Conservation (phyloP, 2,797 vertebrate genomes). For the Hyperoplus immaculatus region DNA sequence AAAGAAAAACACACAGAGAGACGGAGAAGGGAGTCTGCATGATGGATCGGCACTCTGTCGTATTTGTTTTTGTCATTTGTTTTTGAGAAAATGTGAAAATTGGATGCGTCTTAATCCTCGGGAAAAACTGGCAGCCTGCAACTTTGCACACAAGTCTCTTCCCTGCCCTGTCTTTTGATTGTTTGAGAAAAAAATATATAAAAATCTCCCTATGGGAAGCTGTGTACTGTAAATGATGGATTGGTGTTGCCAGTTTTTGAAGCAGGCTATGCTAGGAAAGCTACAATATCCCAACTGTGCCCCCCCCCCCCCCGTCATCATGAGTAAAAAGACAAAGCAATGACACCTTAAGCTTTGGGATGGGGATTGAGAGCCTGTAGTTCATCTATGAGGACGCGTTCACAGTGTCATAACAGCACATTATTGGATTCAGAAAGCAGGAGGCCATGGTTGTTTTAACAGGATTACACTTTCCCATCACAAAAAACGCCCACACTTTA, state of each 20-base stretch:
- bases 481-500: background rate
- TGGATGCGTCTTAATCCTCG: conserved; percentile 1
- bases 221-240: conserved; percentile 21
- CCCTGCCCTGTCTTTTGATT: background rate
- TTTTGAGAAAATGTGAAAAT: conserved; percentile 15
- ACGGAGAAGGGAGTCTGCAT: background rate
- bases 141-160: background rate
- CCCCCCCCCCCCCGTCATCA: conserved; percentile 31
- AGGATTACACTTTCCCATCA: conserved; percentile 23
- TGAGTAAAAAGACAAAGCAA: conserved; percentile 17
- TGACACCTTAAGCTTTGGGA: background rate
- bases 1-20: conserved; percentile 8
- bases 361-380: conserved; percentile 3
- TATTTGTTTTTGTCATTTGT: conserved; percentile 26
- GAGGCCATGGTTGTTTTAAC: conserved; percentile 9
- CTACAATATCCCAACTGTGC: conserved; percentile 22
- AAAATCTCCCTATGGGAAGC: background rate
- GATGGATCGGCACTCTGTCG: conserved; percentile 10
- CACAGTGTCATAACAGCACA: background rate
- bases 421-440: conserved; percentile 19
- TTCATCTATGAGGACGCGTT: background rate
- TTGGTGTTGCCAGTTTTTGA: conserved; percentile 21
- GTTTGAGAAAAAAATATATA: background rate
- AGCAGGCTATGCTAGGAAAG: conserved; percentile 7
- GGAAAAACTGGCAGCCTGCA: conserved; percentile 1